Conservation (phyloP, 1,140 invertebrate genomes). For the Trinorchestia longiramus region DNA sequence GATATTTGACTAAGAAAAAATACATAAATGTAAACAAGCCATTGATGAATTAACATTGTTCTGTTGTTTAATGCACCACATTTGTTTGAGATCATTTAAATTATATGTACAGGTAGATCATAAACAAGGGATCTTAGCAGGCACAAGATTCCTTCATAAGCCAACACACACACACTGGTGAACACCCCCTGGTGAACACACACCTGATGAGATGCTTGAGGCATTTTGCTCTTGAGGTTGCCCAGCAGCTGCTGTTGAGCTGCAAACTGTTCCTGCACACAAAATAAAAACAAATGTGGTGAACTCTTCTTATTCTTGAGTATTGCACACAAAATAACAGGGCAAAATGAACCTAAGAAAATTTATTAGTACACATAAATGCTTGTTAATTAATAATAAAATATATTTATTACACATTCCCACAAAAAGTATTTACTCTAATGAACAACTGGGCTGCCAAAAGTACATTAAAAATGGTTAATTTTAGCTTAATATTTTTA, state of each 20-base stretch:
- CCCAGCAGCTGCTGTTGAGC: constrained; percentile 21
- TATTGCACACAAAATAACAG: background rate
- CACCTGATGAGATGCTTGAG: constrained; percentile 12
- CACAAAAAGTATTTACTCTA: background rate
- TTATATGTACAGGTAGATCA: no score
- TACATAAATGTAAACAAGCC: no score
- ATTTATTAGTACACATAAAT: background rate
- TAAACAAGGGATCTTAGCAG: no score
- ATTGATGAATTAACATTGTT: no score
- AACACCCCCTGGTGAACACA: no score
- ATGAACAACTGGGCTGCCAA: background rate
- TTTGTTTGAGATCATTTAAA: no score
- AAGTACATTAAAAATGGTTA: no score
- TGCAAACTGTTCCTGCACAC: constrained; percentile 17
- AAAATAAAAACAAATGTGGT: background rate
- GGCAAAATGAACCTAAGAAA: background rate
- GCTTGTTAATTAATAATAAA: background rate
- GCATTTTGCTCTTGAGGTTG: constrained; percentile 23
- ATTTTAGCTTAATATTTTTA: no score
- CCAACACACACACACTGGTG: no score
- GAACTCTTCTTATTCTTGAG: background rate
- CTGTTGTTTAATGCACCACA: no score
- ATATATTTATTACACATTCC: background rate
- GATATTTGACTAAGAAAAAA: no score
- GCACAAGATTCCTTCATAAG: no score